A percentile compares a stretch with the other conserved stretches of the same genome.
These are phyloP conservation scores for Auanema sp. DNA, from an alignment of 2,888 invertebrate genomes.

Conservation along the genomic window DNA sequence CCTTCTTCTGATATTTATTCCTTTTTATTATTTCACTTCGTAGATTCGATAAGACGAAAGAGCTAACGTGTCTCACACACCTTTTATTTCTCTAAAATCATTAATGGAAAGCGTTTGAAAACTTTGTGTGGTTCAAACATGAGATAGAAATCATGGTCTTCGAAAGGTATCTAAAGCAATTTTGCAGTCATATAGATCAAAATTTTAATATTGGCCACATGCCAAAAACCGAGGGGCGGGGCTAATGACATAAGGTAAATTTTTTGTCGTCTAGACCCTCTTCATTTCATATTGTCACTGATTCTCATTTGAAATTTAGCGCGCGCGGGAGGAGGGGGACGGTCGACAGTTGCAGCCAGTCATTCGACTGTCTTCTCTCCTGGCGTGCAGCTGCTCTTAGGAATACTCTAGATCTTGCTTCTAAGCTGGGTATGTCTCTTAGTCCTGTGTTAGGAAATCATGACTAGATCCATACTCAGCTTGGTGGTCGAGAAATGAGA, in stretches of 20 bases:
- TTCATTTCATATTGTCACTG: neutral
- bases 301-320: neutral
- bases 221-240: slow-evolving; percentile 1
- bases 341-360: neutral
- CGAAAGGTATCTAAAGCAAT: neutral
- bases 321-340: slow-evolving; percentile 4
- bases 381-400: neutral
- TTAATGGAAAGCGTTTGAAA: neutral
- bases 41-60: too few relatives aligned
- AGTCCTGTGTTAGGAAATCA: slow-evolving; percentile 8
- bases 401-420: neutral
- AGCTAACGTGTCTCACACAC: too few relatives aligned
- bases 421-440: slow-evolving; percentile 16
- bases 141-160: neutral
- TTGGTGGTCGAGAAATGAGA: slow-evolving; percentile 9
- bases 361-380: neutral
- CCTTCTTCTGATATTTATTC: neutral
- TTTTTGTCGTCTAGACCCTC: neutral
- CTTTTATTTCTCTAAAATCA: neutral
- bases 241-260: neutral
- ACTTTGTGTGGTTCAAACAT: neutral
- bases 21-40: neutral
- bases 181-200: slow-evolving; percentile 2
- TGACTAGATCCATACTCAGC: slow-evolving; percentile 22
- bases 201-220: neutral